phyloP scores from a whole-genome alignment of 1,140 invertebrate species.

The Leptinotarsa texana region DNA sequence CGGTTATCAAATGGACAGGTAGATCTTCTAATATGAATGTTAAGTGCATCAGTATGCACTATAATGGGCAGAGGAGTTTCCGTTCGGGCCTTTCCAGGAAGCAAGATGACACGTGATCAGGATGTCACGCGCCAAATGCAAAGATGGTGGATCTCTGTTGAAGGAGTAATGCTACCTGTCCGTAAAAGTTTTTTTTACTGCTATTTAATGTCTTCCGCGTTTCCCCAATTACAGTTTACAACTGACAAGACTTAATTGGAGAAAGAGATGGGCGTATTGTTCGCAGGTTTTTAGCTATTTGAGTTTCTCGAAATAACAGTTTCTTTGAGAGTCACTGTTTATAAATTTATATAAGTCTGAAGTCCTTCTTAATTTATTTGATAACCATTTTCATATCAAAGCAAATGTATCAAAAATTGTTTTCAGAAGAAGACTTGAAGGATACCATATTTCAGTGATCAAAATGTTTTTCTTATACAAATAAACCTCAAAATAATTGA shows the following conservation, averaged over 20 bases:
- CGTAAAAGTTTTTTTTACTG: slow-evolving; percentile 7
- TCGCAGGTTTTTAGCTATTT: too few relatives aligned
- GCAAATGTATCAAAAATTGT: too few relatives aligned
- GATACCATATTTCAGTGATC: too few relatives aligned
- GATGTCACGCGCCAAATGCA: slow-evolving; percentile 22
- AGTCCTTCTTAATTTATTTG: too few relatives aligned
- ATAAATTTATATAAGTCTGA: too few relatives aligned
- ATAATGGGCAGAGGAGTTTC: slow-evolving; percentile 26
- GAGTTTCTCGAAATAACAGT: too few relatives aligned
- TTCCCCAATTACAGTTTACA: neutral
- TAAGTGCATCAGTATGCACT: slow-evolving; percentile 37
- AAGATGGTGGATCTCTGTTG: slow-evolving; percentile 10
- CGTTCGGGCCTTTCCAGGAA: slow-evolving; percentile 37
- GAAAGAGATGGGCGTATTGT: too few relatives aligned
- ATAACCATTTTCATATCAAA: too few relatives aligned
- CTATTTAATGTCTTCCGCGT: slow-evolving; percentile 14
- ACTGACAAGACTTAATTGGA: neutral
- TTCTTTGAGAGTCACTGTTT: too few relatives aligned
- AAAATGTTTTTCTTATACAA: too few relatives aligned
- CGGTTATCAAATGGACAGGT: slow-evolving; percentile 22
- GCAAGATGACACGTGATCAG: slow-evolving; percentile 38
- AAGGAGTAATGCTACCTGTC: slow-evolving; percentile 12
- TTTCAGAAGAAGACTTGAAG: too few relatives aligned
- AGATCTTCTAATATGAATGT: slow-evolving; percentile 25
- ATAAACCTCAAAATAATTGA: too few relatives aligned